Evolutionary conservation across 2,888 invertebrate genomes (phyloP), one percentile per base, ranked within the genome.

Genomic region (Noctua janthina): DNA sequence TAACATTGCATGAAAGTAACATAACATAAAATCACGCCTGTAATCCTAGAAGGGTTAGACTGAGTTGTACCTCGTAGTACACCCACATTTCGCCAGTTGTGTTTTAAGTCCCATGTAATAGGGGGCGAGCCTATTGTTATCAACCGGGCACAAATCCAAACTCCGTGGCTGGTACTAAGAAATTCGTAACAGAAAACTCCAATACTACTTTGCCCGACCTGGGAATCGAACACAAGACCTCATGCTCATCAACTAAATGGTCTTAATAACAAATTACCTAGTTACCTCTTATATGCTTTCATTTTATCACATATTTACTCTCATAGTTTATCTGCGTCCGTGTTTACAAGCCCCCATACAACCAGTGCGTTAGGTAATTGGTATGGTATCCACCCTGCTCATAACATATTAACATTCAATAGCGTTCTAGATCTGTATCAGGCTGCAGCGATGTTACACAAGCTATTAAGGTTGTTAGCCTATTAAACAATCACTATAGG

Each of bases 351-450:
- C 8, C 15, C 77, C 46, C 46, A 23, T 66, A 23, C 62, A 4
- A 62, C 6, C 8, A 66, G 23, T 69, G 71, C 67, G 85, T 80
- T 39, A 83, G 64, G 71, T 83, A 84, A 84, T 83, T 85, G 85
- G 67, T 83, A 80, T 64, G 43, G 75, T 85, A 75, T 79, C 59
- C 79, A 56, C 83, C 69, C 75, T 35, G 80, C 85, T 81, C 75
- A 78, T 86, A 86, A 86, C 81, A 82, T 82, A 84, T 85, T 85
- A 85, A 86, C 86, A 83, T 85, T 86, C 83, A 74, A 82, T 78
- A 49, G 54, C 80, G 74, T n/a, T 81, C 89, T 85, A 85, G 88
- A 88, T 88, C 59, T 13, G 35, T 87, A 88, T 88, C 88, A 11
- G n/a, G 56, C 67, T 72, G 56, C 7, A 29, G 70, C 79, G 68